Conservation (phyloP, 2,888 invertebrate genomes). For the Lissocephala sabroskyi region DNA sequence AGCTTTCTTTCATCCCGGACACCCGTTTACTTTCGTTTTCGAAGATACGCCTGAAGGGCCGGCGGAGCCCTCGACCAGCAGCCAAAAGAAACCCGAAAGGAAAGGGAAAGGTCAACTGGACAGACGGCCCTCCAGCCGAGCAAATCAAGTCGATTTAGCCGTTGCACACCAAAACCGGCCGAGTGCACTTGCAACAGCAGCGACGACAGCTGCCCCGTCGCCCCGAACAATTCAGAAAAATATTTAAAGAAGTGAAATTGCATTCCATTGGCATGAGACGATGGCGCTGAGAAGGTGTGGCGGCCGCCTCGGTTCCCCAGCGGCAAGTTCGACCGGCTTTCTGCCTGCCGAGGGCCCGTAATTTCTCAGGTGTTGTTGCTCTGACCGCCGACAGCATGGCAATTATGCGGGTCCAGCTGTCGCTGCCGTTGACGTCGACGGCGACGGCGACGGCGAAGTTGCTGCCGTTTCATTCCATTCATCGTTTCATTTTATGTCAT, state of each 20-base stretch:
- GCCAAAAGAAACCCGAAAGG: not conserved
- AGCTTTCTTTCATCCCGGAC: no score
- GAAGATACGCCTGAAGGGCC: not conserved
- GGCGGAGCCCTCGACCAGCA: constrained; percentile 1
- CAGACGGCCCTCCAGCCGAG: not conserved
- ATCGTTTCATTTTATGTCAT: constrained; percentile 29
- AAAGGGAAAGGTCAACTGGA: constrained; percentile 2
- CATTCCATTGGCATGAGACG: constrained; percentile 53
- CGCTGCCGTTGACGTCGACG: not conserved
- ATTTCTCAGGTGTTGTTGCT: constrained; percentile 31
- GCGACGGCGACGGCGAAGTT: not conserved
- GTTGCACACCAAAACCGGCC: no score
- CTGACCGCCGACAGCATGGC: constrained; percentile 11
- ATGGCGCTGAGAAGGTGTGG: not conserved
- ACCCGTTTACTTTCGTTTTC: constrained; percentile 2
- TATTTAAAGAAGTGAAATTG: constrained; percentile 66
- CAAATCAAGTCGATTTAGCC: no score
- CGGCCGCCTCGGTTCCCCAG: not conserved
- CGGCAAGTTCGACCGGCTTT: not conserved
- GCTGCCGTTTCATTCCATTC: constrained; percentile 1
- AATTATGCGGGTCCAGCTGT: constrained; percentile 39
- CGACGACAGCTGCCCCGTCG: constrained; percentile 2
- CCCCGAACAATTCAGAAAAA: constrained; percentile 53
- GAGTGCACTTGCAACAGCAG: constrained; percentile 8
- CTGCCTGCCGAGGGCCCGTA: constrained; percentile 15